A percentile compares a stretch with the other conserved stretches of the same genome.
These are phyloP conservation scores for Sphecodes monilicornis DNA, from an alignment of 2,888 invertebrate genomes.

Conservation along the genomic window DNA sequence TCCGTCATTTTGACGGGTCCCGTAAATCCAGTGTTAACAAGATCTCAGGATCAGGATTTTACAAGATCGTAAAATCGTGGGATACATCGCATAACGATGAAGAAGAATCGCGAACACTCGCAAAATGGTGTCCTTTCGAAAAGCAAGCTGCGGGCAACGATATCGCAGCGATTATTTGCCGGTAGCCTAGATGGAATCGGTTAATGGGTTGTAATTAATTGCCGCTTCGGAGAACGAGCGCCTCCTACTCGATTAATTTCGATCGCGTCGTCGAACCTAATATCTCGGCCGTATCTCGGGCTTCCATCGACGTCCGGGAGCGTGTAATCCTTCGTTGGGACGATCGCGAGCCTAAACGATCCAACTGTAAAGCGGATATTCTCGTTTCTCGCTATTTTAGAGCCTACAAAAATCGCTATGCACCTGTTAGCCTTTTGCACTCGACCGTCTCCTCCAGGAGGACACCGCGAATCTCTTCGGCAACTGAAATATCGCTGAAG, in stretches of 20 bases:
- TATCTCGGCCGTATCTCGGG: not conserved
- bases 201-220: constrained; percentile 56
- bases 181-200: constrained; percentile 38
- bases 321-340: not conserved
- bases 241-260: constrained; percentile 38
- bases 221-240: constrained; percentile 19
- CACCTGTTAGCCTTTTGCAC: not conserved
- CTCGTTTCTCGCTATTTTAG: not conserved
- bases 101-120: not conserved
- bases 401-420: not conserved
- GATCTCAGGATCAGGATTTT: no score
- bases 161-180: not conserved
- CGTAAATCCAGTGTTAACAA: no score
- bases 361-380: not conserved
- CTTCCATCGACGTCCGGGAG: not conserved
- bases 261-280: constrained; percentile 46
- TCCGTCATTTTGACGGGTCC: no score
- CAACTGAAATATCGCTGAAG: no score
- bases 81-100: not conserved
- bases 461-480: not conserved
- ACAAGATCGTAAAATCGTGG: not conserved
- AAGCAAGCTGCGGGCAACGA: not conserved
- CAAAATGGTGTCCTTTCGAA: constrained; percentile 22
- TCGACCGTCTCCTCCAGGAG: not conserved
- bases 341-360: not conserved